phyloP scores from a whole-genome alignment of 2,888 invertebrate species.

The Protophormia terraenovae region DNA sequence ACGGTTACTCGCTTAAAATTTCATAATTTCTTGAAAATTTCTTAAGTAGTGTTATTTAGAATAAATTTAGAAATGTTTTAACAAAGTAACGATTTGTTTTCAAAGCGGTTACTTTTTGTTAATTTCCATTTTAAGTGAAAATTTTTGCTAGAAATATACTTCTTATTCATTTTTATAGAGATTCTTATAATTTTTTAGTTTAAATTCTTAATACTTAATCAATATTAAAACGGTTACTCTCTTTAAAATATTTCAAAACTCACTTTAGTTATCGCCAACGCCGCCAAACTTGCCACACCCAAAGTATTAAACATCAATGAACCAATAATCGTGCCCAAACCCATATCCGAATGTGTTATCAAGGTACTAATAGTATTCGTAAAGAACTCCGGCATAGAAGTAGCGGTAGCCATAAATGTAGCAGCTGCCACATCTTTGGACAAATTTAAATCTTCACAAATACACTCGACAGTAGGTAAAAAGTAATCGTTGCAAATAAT shows the following conservation, averaged over 20 bases:
- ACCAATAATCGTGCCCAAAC: conserved; percentile 93
- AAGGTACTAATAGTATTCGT: conserved; percentile 95
- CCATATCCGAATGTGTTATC: conserved; percentile 91
- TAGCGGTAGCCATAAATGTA: conserved; percentile 97
- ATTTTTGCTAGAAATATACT: neutral
- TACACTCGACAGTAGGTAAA: conserved; percentile 92
- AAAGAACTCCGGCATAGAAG: conserved; percentile 96
- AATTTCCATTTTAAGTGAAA: neutral
- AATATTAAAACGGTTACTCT: neutral
- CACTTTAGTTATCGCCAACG: conserved; percentile 88
- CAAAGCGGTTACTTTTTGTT: neutral
- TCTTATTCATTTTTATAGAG: neutral
- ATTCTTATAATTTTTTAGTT: neutral
- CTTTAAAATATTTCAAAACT: neutral
- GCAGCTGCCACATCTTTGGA: conserved; percentile 96
- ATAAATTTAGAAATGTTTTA: neutral
- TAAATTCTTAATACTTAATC: neutral
- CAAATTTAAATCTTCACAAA: conserved; percentile 90
- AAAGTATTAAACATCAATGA: conserved; percentile 93
- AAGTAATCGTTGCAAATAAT: conserved; percentile 96
- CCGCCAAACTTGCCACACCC: conserved; percentile 91
- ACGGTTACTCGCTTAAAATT: neutral
- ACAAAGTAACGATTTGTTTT: neutral
- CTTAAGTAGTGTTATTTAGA: neutral
- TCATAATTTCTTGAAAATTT: neutral